Evolutionary conservation across 2,797 vertebrate genomes (phyloP).

Genomic region (Lutjanus campechanus): DNA sequence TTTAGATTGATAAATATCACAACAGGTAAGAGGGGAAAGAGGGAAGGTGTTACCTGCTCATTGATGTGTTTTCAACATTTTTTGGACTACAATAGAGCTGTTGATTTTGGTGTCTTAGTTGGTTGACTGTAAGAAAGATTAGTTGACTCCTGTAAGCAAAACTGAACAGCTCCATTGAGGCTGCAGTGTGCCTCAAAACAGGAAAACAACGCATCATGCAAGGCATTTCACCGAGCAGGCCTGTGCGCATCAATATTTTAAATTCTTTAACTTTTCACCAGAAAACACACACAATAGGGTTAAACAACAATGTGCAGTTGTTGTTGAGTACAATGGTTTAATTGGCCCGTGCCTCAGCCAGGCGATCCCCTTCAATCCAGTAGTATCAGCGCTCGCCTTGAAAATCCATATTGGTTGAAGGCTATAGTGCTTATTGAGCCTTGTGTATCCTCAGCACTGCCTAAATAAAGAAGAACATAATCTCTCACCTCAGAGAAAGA

Average conservation of each 20-base stretch:
- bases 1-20: too few species aligned
- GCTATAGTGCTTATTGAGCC: neutral
- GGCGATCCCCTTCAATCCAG: neutral
- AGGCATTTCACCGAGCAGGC: neutral
- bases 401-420: neutral
- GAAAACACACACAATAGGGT: neutral
- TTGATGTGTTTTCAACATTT: too few species aligned
- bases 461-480: slow-evolving; percentile 21
- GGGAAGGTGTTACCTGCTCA: too few species aligned
- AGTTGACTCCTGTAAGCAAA: neutral
- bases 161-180: neutral
- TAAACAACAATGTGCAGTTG: too few species aligned
- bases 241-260: neutral
- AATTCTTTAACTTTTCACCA: neutral
- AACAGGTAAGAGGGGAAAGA: too few species aligned
- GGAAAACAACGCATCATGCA: neutral
- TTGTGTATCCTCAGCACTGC: neutral
- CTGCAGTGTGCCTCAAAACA: neutral
- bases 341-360: too few species aligned
- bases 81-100: neutral
- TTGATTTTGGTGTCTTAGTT: neutral
- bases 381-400: neutral
- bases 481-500: slow-evolving; percentile 18
- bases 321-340: neutral
- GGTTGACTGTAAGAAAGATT: neutral